Evolutionary conservation across 64 coral and sea anemone species (phyloP), one percentile per base, ranked within the genome.

Genomic region (Dendronephthya gigantea): DNA sequence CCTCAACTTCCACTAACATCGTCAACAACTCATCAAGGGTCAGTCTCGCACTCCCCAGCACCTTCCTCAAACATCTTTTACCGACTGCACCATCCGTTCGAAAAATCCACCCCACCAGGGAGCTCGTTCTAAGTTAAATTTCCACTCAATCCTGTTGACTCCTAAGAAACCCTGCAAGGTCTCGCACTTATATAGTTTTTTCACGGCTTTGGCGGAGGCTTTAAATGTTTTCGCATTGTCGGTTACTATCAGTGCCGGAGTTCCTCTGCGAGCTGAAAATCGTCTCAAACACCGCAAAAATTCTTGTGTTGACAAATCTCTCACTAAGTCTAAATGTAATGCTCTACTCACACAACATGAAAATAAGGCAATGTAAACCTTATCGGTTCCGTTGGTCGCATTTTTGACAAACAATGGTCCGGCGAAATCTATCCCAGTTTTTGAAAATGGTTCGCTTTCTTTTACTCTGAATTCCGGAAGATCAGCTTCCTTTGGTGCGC

Each of bases 351-450:
- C 85, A 40, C 58, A 86, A 55, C 85, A 72, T 30, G 59, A 62
- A 41, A 86, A 86, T 39, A 86, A 29, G 40, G 36, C 86, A 76
- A 76, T 87, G 33, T 81, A 49, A 12, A 87, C 86, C 17, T 81
- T 87, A 36, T 87, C 40, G 1, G 40, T 87, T 81, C 22, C 74
- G 28, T 31, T 35, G 39, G 48, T 34, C 23, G 65, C 1, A 28
- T 30, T 39, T 33, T 47, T 88, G 9, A 88, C 87, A 88, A 37
- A 88, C 15, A 88, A 37, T 0, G 49, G 87, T 82, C 79, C 87
- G 52, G 87, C 49, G 81, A 88, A 88, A 35, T 88, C 87, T 82
- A 88, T 41, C 19, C 87, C 76, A 11, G 28, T 28, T 34, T 88
- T 88, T 10, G 12, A 10, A 51, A 88, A 88, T 38, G 87, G 87